Base-by-base conservation (phyloP, 2,797 vertebrate genomes). In the Falco peregrinus region DNA sequence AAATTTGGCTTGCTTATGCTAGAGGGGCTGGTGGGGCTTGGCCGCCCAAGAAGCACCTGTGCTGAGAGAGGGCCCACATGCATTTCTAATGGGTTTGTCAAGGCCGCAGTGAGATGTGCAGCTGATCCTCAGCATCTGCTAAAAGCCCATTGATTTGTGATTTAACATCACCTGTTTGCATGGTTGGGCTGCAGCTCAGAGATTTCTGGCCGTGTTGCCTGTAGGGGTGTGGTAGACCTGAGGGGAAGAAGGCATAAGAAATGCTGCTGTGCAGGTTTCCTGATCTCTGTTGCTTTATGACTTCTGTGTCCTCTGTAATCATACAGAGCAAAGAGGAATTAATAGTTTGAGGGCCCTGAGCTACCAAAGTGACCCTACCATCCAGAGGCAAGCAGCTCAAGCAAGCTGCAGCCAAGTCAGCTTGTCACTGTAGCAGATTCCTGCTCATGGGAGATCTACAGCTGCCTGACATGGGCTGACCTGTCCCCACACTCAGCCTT, bases 11-110 rank as follows among this genome's bases (percentile, higher is more conserved):
- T 60, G 48, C 28, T 84, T 63, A 35, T 57, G 31, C 33, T 63
- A 74, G 18, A 59, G 19, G 1, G 19, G 1, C 0, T 61, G 35
- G 6, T 9, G 16, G 5, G 31, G 4, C 13, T 68, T 84, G 18
- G 11, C 3, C 22, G 16, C 19, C 48, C 13, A 39, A 12, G 39
- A 77, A 93, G 39, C 37, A 76, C 10, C 29, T 26, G 13, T n/a
- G 26, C 45, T 47, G 54, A 68, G 39, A n/a, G 17, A 83, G 28
- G 16, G 33, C 3, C 17, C 21, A 83, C 3, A 16, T 39, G 15
- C 15, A 59, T 53, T 65, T 48, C 47, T 68, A 8, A 48, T 29
- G n/a, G 18, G 19, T 43, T 68, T 65, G 25, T 79, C 24, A 41
- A 64, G n/a, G 64, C 31, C 56, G 24, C 54, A 71, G 35, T 20